Conservation (phyloP, 2,888 invertebrate genomes). For the Melipona beecheii region DNA sequence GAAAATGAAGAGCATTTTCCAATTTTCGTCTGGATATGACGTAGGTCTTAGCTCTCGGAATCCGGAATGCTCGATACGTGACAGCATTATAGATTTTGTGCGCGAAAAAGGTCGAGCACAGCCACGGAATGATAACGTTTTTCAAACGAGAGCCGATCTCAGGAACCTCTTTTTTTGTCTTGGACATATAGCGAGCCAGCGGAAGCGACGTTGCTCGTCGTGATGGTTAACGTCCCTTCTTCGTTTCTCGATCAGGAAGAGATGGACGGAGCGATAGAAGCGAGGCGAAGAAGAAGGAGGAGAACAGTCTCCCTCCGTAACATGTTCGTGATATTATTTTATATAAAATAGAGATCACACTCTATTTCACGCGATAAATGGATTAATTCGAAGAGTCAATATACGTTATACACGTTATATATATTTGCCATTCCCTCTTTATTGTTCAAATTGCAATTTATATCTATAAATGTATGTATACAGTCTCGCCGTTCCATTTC, state of each 20-base stretch:
- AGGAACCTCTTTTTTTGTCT: not conserved
- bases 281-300: too few relatives aligned
- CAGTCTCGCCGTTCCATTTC: not conserved
- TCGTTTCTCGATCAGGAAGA: not conserved
- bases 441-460: not conserved
- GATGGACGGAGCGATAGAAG: not conserved
- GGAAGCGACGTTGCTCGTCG: not conserved
- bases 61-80: constrained; percentile 73
- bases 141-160: constrained; percentile 30
- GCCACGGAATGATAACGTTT: constrained; percentile 72
- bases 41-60: constrained; percentile 71
- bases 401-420: too few relatives aligned
- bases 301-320: too few relatives aligned
- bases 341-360: too few relatives aligned
- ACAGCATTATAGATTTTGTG: constrained; percentile 67
- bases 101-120: constrained; percentile 60
- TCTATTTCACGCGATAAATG: too few relatives aligned
- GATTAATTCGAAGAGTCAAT: too few relatives aligned
- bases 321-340: too few relatives aligned
- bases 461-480: too few relatives aligned
- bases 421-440: too few relatives aligned
- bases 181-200: not conserved
- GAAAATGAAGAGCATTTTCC: constrained; percentile 77
- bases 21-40: constrained; percentile 80
- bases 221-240: not conserved